These are phyloP conservation scores for Cromileptes altivelis DNA, from an alignment of 2,113 vertebrate genomes.

Conservation along the genomic window DNA sequence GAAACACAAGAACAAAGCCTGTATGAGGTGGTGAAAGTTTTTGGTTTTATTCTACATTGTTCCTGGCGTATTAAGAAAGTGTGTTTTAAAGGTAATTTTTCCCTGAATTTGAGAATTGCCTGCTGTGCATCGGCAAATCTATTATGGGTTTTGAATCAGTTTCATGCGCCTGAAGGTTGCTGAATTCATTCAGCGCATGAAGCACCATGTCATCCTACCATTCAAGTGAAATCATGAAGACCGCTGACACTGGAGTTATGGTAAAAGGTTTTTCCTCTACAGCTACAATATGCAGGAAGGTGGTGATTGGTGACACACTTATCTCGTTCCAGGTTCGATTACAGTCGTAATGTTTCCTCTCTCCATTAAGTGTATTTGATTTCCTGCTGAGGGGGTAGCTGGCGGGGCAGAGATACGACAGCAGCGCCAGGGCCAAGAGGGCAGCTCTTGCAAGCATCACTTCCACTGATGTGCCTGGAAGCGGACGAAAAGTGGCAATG, in stretches of 20 bases:
- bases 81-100: not conserved
- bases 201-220: conserved; percentile 46
- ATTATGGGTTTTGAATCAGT: not conserved
- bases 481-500: conserved; percentile 65
- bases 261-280: conserved; percentile 64
- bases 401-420: conserved; percentile 63
- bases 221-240: conserved; percentile 52
- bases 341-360: conserved; percentile 76
- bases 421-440: conserved; percentile 63
- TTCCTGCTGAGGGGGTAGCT: conserved; percentile 71
- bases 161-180: conserved; percentile 44
- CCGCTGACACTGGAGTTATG: conserved; percentile 58
- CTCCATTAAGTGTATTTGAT: conserved; percentile 87
- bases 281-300: conserved; percentile 58
- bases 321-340: conserved; percentile 78
- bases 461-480: conserved; percentile 73
- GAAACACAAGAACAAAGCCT: not conserved
- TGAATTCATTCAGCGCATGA: conserved; percentile 21
- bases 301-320: conserved; percentile 75
- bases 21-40: not conserved
- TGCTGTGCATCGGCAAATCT: conserved; percentile 7
- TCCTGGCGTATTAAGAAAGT: not conserved
- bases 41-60: not conserved
- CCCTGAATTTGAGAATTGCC: not conserved
- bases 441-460: conserved; percentile 72